Conservation (phyloP, 2,797 vertebrate genomes). For the Paguma larvata region DNA sequence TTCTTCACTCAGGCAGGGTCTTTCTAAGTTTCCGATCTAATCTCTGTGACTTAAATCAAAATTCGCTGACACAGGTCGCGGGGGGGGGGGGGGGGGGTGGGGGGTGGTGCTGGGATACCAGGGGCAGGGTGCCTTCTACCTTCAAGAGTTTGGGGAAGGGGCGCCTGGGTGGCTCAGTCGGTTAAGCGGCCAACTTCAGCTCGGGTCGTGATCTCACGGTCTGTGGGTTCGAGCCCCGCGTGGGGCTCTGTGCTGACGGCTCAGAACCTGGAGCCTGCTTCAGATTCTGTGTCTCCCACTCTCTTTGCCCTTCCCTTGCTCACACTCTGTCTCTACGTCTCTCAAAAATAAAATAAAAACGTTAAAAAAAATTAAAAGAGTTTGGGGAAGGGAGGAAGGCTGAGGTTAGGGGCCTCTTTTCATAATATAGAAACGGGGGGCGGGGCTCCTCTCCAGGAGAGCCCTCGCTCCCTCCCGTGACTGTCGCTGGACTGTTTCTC, state of each 20-base stretch:
- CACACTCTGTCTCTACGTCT: too few species aligned
- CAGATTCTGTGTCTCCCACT: too few species aligned
- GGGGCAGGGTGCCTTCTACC: neutral
- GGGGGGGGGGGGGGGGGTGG: neutral
- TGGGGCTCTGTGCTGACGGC: too few species aligned
- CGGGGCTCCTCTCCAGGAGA: neutral
- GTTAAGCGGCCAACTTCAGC: too few species aligned
- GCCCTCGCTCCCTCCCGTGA: neutral
- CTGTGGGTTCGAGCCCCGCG: too few species aligned
- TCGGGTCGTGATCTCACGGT: too few species aligned
- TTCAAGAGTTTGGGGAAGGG: neutral
- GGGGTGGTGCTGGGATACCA: too few species aligned
- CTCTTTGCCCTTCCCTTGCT: too few species aligned
- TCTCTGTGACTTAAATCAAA: conserved; percentile 17
- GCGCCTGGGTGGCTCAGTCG: too few species aligned
- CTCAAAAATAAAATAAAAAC: too few species aligned
- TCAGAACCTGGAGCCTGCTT: too few species aligned
- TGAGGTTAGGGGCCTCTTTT: neutral
- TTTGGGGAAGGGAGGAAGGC: neutral
- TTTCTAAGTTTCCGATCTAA: neutral
- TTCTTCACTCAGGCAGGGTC: neutral
- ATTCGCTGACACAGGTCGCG: neutral
- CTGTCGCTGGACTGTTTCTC: neutral
- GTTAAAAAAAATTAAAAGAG: neutral
- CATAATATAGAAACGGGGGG: neutral